Conservation (phyloP, 2,797 vertebrate genomes). For the Liasis olivaceus region DNA sequence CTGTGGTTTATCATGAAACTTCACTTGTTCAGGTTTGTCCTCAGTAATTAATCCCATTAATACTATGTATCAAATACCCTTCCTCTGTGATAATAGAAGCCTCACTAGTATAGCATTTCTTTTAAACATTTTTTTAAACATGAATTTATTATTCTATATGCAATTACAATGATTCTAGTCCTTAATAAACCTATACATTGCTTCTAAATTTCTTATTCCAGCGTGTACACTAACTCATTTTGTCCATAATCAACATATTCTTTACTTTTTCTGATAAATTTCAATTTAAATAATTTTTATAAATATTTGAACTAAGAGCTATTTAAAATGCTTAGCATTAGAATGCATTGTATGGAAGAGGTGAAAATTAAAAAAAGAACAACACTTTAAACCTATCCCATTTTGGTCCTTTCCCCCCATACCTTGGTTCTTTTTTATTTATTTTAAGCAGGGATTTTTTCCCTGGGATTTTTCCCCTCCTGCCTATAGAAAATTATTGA, state of each 20-base stretch:
- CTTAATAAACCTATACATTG: background rate
- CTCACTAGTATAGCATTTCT: background rate
- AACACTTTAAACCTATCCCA: too few species aligned
- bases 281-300: background rate
- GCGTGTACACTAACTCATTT: background rate
- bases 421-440: background rate
- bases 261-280: background rate
- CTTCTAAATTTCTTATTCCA: background rate
- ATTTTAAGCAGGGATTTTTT: background rate
- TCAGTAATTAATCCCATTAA: slow-evolving; percentile 24
- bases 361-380: background rate
- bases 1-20: background rate
- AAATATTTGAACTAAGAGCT: background rate
- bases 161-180: background rate
- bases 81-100: background rate
- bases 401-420: background rate
- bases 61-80: background rate
- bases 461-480: too few species aligned
- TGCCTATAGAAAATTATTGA: background rate
- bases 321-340: background rate
- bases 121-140: background rate
- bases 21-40: slow-evolving; percentile 29
- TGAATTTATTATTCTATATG: background rate
- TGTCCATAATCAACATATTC: background rate
- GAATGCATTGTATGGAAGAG: background rate